Percentiles rank a stretch among this genome's conserved stretches.
Conservation (phyloP, 2,888 invertebrate species). For the Ditylenchus weischeri region DNA sequence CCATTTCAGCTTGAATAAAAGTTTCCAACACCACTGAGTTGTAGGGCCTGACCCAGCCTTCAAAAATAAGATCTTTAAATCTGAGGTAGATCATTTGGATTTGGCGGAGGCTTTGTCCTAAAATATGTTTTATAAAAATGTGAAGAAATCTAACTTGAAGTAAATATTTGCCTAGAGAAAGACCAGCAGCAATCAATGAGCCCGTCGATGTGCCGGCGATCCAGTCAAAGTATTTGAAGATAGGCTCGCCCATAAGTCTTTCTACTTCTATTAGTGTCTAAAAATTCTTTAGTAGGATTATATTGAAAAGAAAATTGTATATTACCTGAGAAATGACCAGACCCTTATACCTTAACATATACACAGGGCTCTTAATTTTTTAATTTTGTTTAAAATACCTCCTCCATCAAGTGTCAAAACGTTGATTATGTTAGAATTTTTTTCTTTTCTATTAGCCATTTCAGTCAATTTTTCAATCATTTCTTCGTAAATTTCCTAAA, state of each 20-base stretch:
- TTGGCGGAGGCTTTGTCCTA: slow-evolving; percentile 66
- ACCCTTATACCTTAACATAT: slow-evolving; percentile 27
- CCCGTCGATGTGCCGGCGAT: slow-evolving; percentile 84
- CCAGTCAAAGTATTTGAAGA: slow-evolving; percentile 79
- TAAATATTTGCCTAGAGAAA: slow-evolving; percentile 66
- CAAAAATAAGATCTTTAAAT: slow-evolving; percentile 88
- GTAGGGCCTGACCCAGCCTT: slow-evolving; percentile 82
- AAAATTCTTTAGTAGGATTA: slow-evolving; percentile 4
- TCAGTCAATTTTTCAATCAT: slow-evolving; percentile 28
- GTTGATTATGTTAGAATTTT: slow-evolving; percentile 42
- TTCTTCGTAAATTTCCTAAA: slow-evolving; percentile 37
- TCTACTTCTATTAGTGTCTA: slow-evolving; percentile 53
- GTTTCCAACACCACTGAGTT: slow-evolving; percentile 78
- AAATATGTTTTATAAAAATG: no score
- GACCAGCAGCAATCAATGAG: slow-evolving; percentile 80
- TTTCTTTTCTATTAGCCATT: slow-evolving; percentile 32
- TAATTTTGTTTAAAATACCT: slow-evolving; percentile 70
- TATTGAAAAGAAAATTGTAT: no score
- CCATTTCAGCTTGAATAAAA: slow-evolving; percentile 80
- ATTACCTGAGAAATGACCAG: not conserved
- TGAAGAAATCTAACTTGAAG: no score
- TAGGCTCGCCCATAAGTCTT: slow-evolving; percentile 46
- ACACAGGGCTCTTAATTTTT: no score
- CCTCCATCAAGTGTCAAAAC: slow-evolving; percentile 86
- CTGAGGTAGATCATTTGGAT: slow-evolving; percentile 86